phyloP scores from a whole-genome alignment of 2,797 vertebrate genomes.

The Neosilurus hyrtlii region DNA sequence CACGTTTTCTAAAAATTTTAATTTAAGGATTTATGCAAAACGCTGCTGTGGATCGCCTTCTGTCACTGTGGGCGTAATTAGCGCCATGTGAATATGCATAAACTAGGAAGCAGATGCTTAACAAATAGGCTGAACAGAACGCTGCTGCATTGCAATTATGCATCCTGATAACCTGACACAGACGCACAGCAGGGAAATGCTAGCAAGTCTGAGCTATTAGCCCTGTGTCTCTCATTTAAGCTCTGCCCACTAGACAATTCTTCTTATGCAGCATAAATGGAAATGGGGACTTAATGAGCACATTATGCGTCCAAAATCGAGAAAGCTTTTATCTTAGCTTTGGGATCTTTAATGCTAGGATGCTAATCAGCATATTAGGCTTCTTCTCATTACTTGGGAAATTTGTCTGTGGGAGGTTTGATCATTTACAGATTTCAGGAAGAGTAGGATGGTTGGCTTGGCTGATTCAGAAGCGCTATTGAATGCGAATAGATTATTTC shows the following conservation, averaged over 20 bases:
- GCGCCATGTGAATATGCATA: constrained; percentile 1
- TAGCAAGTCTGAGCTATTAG: constrained; percentile 16
- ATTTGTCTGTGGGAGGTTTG: neutral
- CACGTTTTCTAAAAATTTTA: neutral
- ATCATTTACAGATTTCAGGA: constrained; percentile 18
- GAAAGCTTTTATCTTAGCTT: constrained; percentile 21
- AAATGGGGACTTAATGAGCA: constrained; percentile 34
- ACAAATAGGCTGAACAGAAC: constrained; percentile 22
- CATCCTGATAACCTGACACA: constrained; percentile 33
- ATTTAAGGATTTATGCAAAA: constrained; percentile 13
- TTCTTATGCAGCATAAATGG: neutral
- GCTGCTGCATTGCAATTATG: constrained; percentile 34
- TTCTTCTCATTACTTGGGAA: constrained; percentile 24
- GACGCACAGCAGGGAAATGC: constrained; percentile 8
- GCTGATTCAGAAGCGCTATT: constrained; percentile 1
- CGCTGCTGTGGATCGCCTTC: neutral
- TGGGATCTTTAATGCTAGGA: constrained; percentile 13
- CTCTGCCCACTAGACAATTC: constrained; percentile 20
- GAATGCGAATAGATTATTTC: neutral
- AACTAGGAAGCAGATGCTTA: constrained; percentile 25
- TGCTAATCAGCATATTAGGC: constrained; percentile 28
- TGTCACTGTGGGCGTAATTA: constrained; percentile 37
- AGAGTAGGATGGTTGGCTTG: neutral
- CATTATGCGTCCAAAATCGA: constrained; percentile 15
- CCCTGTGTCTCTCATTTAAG: constrained; percentile 13